Evolutionary conservation across 2,113 vertebrate species (phyloP).

Genomic region (Sapayoa aenigma): DNA sequence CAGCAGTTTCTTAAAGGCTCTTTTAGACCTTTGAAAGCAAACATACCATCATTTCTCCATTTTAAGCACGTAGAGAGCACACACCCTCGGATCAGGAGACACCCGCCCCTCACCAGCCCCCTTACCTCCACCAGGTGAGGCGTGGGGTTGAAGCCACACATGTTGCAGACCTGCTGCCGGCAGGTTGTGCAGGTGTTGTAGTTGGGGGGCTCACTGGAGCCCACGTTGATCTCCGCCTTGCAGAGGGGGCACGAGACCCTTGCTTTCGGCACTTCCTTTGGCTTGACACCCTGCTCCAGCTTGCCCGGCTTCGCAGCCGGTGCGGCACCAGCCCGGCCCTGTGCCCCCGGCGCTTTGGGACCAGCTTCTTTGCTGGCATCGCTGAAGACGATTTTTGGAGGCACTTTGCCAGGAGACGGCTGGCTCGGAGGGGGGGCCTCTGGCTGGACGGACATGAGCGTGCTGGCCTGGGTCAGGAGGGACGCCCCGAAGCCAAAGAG

Average conservation of each 20-base stretch:
- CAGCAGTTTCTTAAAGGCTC: not conserved
- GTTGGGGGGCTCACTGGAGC: constrained; percentile 83
- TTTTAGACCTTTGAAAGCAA: not conserved
- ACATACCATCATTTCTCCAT: not conserved
- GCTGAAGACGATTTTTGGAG: constrained; percentile 87
- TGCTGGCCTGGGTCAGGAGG: constrained; percentile 95
- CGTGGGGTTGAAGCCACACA: constrained; percentile 97
- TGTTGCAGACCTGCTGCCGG: constrained; percentile 92
- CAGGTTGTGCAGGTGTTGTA: constrained; percentile 95
- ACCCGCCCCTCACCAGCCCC: fast-evolving
- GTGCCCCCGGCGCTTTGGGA: constrained; percentile 74
- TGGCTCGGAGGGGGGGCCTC: constrained; percentile 81
- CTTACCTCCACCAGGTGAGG: constrained; percentile 97
- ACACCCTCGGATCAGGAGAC: fast-evolving
- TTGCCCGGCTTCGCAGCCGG: constrained; percentile 57
- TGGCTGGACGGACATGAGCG: constrained; percentile 90
- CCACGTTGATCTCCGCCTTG: constrained; percentile 90
- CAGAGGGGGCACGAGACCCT: constrained; percentile 90
- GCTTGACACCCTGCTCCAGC: constrained; percentile 70
- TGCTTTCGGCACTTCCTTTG: constrained; percentile 79
- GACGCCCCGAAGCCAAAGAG: constrained; percentile 95
- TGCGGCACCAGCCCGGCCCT: constrained; percentile 26
- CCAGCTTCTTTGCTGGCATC: constrained; percentile 83
- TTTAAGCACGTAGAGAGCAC: not conserved
- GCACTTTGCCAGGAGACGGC: constrained; percentile 84